phyloP scores from a whole-genome alignment of 2,113 vertebrate genomes.

The Dromaius novaehollandiae region DNA sequence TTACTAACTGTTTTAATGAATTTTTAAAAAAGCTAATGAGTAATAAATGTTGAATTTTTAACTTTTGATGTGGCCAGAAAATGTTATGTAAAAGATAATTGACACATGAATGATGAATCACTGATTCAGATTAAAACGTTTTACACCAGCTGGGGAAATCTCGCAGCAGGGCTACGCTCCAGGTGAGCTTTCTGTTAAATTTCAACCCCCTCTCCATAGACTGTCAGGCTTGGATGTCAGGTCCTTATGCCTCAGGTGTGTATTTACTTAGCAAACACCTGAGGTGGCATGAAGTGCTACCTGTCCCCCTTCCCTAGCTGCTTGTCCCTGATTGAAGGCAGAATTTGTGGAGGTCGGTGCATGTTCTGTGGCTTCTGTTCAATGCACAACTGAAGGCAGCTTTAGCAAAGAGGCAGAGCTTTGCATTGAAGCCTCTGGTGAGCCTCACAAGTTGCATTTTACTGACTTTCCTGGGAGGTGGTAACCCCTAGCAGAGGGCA shows the following conservation, averaged over 20 bases:
- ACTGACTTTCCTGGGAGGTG: neutral
- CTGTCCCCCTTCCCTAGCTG: neutral
- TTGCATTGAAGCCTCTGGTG: neutral
- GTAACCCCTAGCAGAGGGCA: neutral
- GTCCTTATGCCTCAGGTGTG: neutral
- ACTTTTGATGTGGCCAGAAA: neutral
- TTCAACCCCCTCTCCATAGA: neutral
- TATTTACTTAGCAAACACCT: neutral
- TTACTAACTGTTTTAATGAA: neutral
- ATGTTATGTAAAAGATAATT: neutral
- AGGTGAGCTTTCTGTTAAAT: neutral
- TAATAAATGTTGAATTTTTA: neutral
- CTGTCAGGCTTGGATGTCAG: neutral
- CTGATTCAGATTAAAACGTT: neutral
- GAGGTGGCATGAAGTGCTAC: neutral
- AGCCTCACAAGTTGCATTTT: neutral
- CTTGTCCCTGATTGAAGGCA: neutral
- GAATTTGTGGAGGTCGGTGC: neutral
- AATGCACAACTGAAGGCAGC: fast-evolving
- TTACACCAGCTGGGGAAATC: neutral
- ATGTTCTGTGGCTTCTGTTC: neutral
- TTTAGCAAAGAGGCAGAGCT: neutral
- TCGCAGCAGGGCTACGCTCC: neutral
- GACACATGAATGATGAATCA: neutral
- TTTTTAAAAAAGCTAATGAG: neutral